Base-by-base conservation (phyloP, 2,888 invertebrate genomes). In the Danaus chrysippus region DNA sequence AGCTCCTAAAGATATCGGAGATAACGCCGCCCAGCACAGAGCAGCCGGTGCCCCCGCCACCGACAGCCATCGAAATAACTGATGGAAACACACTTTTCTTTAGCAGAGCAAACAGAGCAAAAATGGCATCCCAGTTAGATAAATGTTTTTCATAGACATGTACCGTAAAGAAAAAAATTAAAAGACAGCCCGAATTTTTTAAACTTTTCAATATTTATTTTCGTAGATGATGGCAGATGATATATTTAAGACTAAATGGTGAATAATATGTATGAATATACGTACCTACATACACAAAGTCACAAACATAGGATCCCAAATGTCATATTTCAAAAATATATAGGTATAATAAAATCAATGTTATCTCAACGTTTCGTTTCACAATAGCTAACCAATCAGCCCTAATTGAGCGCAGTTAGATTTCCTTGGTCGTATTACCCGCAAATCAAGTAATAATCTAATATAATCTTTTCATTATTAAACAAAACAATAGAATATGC, bases 31-130 rank as follows among this genome's bases (percentile, higher is more conserved):
- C 86, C 87, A 86, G 78, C 77, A 74, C 74, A 74, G 70, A 46
- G 83, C 83, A 61, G 72, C 70, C 62, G 83, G 84, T n/a, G 82
- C 82, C 6, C 78, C 68, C 64, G 66, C 64, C 49, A 79, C 70
- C 1, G 83, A 79, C 52, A 69, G 17, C 83, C 85, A 83, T 13
- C 84, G 75, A 77, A 88, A 84, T 71, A 77, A 59, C 89, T 89
- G 79, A 2, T 3, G 52, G 41, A 19, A 1, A 19, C 34, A 56
- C 10, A 44, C 13, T 52, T 13, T 42, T 44, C 3, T 34, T 34
- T 34, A 34, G 23, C 6, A n/a, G n/a, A 54, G 10, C 19, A 54
- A 12, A 10, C 17, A 43, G 10, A 13, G 34, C 52, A 49, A 42
- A 10, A 9, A 49, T 17, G 42, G 2, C n/a, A 17, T 49, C 23